Percentiles rank a stretch among this genome's conserved stretches.
Evolutionary conservation across 2,113 vertebrate genomes (phyloP).

Genomic region (Hypanus sabinus): DNA sequence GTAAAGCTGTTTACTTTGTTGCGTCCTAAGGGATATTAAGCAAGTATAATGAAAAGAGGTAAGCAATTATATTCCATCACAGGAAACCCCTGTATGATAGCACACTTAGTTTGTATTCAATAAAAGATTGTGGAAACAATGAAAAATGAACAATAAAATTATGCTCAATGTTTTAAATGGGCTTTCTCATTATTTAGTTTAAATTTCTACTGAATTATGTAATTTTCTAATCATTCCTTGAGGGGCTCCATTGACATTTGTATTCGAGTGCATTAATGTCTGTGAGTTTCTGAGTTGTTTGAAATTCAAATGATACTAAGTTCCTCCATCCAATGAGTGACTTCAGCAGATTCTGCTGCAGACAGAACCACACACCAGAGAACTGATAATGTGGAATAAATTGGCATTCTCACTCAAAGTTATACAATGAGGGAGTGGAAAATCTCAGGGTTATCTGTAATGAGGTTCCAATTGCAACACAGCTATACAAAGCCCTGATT

Average conservation of each 20-base stretch:
- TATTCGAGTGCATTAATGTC: too few species aligned
- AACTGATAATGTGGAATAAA: neutral
- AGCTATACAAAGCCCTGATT: neutral
- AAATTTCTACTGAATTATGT: neutral
- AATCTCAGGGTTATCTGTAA: too few species aligned
- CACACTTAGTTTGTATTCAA: neutral
- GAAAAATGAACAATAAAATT: too few species aligned
- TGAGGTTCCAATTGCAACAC: neutral
- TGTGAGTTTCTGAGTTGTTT: too few species aligned
- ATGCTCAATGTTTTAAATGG: too few species aligned
- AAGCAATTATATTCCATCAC: neutral
- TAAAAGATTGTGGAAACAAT: neutral
- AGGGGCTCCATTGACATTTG: too few species aligned
- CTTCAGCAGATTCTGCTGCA: neutral
- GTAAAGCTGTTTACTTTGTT: neutral
- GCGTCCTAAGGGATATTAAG: neutral
- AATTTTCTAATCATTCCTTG: neutral
- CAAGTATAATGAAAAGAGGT: neutral
- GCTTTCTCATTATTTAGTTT: neutral
- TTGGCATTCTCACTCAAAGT: neutral
- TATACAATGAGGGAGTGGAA: neutral
- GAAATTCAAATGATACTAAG: neutral
- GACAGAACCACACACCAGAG: neutral
- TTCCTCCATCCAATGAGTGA: neutral
- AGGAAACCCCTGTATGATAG: neutral